Evolutionary conservation across 92 coral and sea anemone species (phyloP).

Genomic region (Blastomussa wellsi): DNA sequence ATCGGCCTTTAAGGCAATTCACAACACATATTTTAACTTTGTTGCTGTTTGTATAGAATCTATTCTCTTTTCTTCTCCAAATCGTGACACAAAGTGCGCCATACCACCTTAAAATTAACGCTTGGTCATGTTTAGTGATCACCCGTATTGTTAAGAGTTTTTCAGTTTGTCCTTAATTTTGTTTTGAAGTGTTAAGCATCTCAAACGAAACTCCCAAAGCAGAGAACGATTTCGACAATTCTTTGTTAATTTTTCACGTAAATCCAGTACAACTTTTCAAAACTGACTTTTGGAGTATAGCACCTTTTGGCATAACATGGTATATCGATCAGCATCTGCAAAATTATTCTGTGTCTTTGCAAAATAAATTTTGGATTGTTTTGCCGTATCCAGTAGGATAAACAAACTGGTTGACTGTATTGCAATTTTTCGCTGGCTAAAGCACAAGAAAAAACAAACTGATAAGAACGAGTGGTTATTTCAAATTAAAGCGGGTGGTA

Average conservation of each 20-base stretch:
- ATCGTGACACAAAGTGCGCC: constrained; percentile 26
- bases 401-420: background rate
- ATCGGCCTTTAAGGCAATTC: background rate
- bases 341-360: background rate
- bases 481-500: no score
- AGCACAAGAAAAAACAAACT: background rate
- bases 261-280: no score
- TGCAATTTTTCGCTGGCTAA: background rate
- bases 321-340: background rate
- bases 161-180: background rate
- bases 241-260: background rate
- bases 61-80: no score
- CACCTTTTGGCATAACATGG: background rate
- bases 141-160: constrained; percentile 20
- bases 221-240: background rate
- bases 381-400: background rate
- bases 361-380: constrained; percentile 13
- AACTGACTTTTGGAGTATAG: no score
- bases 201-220: background rate
- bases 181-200: background rate
- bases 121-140: background rate
- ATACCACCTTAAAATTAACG: constrained; percentile 1
- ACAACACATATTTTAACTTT: background rate
- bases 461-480: background rate
- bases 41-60: background rate